Conservation (phyloP, 2,113 vertebrate species). For the Elgaria multicarinata region DNA sequence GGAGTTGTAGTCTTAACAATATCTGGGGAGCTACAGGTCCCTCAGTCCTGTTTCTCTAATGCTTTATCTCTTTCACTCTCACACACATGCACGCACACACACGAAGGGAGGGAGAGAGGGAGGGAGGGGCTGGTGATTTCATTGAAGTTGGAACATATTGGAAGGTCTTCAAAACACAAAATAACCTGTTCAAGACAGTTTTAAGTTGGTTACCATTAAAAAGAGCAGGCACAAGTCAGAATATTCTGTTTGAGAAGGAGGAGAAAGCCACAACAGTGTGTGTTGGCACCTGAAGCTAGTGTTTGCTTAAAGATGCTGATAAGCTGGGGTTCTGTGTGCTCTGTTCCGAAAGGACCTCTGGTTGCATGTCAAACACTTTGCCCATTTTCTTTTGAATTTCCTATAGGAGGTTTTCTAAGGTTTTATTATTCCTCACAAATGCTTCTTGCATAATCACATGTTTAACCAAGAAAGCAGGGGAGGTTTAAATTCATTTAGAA, state of each 20-base stretch:
- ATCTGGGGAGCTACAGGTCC: too few relatives aligned
- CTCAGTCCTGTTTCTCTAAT: background rate
- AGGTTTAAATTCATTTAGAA: background rate
- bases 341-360: slow-evolving; percentile 56
- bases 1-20: too few relatives aligned
- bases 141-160: fast-evolving
- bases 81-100: fast-evolving
- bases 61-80: too few relatives aligned
- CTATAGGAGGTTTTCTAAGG: slow-evolving; percentile 20
- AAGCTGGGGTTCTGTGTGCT: slow-evolving; percentile 55
- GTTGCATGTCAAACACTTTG: slow-evolving; percentile 35
- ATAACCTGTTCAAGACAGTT: background rate
- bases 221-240: slow-evolving; percentile 9
- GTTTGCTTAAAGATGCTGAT: slow-evolving; percentile 64
- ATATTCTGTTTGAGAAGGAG: slow-evolving; percentile 34
- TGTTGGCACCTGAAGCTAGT: slow-evolving; percentile 44
- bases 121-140: background rate
- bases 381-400: slow-evolving; percentile 13
- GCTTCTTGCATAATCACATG: background rate
- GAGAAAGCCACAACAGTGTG: slow-evolving; percentile 39
- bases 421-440: background rate
- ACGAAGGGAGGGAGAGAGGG: too few relatives aligned
- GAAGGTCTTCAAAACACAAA: background rate
- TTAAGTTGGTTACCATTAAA: slow-evolving; percentile 23
- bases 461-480: background rate